Percentiles rank a stretch among this genome's conserved stretches.
These are phyloP conservation scores for Spicauda simplicius DNA, from an alignment of 2,888 invertebrate genomes.

Conservation along the genomic window DNA sequence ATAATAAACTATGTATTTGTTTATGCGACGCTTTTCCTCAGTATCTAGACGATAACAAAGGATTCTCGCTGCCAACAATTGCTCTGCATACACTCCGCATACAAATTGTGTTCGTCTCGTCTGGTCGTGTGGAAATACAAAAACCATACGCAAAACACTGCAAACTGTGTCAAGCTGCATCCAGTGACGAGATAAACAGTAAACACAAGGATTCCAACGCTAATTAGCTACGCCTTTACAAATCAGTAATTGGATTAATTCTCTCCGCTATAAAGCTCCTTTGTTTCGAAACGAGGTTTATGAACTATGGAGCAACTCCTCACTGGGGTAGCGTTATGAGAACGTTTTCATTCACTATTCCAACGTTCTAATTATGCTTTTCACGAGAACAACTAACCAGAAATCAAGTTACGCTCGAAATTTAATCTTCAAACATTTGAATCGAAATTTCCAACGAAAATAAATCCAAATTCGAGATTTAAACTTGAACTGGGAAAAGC, in stretches of 20 bases:
- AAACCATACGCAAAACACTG: background rate
- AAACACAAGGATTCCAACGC: conserved; percentile 8
- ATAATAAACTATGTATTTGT: background rate
- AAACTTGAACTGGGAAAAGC: conserved; percentile 4
- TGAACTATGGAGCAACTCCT: conserved; percentile 13
- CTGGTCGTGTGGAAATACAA: conserved; percentile 7
- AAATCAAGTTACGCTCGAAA: background rate
- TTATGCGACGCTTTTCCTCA: conserved; percentile 12
- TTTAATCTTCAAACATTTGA: too few relatives aligned
- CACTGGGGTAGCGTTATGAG: conserved; percentile 13
- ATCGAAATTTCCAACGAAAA: background rate
- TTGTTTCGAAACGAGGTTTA: conserved; percentile 16
- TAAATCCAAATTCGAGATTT: background rate
- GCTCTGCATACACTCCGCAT: conserved; percentile 23
- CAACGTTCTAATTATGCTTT: conserved; percentile 12
- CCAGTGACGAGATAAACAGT: background rate
- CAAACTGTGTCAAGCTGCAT: conserved; percentile 2
- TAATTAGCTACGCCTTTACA: conserved; percentile 20
- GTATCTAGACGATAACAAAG: conserved; percentile 21
- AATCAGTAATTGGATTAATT: conserved; percentile 28
- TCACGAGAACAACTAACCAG: background rate
- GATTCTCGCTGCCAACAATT: conserved; percentile 23
- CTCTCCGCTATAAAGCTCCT: conserved; percentile 5
- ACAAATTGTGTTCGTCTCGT: conserved; percentile 30
- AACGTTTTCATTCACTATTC: conserved; percentile 18